phyloP scores from a whole-genome alignment of 2,797 vertebrate species.

The Holocentrus rufus region DNA sequence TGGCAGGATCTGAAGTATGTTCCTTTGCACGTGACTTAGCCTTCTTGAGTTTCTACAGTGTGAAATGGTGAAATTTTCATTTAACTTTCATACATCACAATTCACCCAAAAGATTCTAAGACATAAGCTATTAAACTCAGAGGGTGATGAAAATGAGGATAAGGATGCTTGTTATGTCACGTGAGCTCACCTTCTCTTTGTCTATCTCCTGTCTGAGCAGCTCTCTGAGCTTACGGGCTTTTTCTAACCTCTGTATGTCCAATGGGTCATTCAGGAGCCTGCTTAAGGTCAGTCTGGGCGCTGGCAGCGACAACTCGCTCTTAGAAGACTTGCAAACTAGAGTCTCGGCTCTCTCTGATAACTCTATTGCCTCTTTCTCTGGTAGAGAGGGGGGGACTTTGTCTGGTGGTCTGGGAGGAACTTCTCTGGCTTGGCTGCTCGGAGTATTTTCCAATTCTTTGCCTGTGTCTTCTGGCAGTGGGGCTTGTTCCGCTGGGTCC shows the following conservation, averaged over 20 bases:
- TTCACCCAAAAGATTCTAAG: background rate
- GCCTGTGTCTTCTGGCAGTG: background rate
- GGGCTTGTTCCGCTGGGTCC: conserved; percentile 15
- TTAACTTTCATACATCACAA: background rate
- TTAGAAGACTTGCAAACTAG: conserved; percentile 57
- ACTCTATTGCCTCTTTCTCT: conserved; percentile 61
- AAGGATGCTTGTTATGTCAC: background rate
- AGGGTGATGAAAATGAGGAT: background rate
- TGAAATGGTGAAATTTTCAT: background rate
- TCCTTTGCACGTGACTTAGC: conserved; percentile 76
- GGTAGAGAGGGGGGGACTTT: conserved; percentile 53
- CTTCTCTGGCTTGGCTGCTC: conserved; percentile 46
- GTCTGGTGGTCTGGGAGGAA: conserved; percentile 51
- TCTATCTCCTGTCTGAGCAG: conserved; percentile 89
- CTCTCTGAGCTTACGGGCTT: conserved; percentile 90
- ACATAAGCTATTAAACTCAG: background rate
- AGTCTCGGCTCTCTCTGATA: conserved; percentile 75
- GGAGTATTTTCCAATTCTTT: conserved; percentile 31
- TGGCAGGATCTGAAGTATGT: conserved; percentile 87
- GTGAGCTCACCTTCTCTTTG: conserved; percentile 87
- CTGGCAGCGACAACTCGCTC: conserved; percentile 25
- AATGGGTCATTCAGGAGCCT: conserved; percentile 81
- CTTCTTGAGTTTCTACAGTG: conserved; percentile 83
- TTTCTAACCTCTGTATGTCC: conserved; percentile 88
- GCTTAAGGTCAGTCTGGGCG: conserved; percentile 54